Conservation (phyloP, 1,140 invertebrate species). For the Homalodisca vitripennis region DNA sequence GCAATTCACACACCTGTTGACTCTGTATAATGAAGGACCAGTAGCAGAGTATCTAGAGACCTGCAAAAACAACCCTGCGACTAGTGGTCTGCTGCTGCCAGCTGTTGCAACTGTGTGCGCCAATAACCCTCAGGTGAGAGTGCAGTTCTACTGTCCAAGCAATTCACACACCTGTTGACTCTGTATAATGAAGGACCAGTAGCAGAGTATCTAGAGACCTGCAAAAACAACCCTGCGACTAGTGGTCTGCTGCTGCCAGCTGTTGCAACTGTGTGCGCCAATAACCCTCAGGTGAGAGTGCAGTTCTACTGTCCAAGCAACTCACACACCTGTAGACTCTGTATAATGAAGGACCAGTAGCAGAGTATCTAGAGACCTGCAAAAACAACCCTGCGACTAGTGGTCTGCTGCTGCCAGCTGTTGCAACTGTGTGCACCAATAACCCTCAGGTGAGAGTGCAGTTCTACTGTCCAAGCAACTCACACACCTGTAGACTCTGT, state of each 20-base stretch:
- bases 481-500: too few relatives aligned
- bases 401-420: slow-evolving; percentile 64
- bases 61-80: slow-evolving; percentile 60
- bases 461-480: too few relatives aligned
- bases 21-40: slow-evolving; percentile 54
- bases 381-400: slow-evolving; percentile 65
- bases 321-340: slow-evolving; percentile 64
- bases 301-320: slow-evolving; percentile 50
- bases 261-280: background rate
- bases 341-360: slow-evolving; percentile 54
- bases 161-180: slow-evolving; percentile 65
- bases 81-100: slow-evolving; percentile 70
- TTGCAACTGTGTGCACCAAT: background rate
- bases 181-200: slow-evolving; percentile 56
- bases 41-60: slow-evolving; percentile 55
- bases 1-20: slow-evolving; percentile 66
- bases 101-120: slow-evolving; percentile 38
- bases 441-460: background rate
- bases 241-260: slow-evolving; percentile 70
- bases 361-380: slow-evolving; percentile 54
- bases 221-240: slow-evolving; percentile 61
- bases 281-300: background rate
- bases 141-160: slow-evolving; percentile 72
- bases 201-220: slow-evolving; percentile 53
- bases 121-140: background rate